A percentile compares a stretch with the other conserved stretches of the same genome.
phyloP scores from a whole-genome alignment of 2,797 vertebrate genomes.

The Pelodytes ibericus region DNA sequence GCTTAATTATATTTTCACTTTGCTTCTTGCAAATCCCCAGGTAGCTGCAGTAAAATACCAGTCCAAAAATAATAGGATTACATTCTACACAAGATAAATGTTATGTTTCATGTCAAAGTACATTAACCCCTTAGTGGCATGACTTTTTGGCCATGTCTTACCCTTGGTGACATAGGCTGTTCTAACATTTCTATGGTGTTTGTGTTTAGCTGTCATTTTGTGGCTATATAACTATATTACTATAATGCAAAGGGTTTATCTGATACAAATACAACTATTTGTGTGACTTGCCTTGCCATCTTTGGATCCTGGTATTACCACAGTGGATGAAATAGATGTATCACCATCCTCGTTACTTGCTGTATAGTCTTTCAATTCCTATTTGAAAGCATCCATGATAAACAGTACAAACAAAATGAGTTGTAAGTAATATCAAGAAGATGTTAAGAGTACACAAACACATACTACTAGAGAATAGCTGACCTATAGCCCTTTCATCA shows the following conservation, averaged over 20 bases:
- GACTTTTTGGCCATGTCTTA: too few species aligned
- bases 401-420: background rate
- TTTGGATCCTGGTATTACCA: conserved; percentile 61
- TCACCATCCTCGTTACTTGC: conserved; percentile 26
- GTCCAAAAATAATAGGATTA: background rate
- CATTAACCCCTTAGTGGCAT: background rate
- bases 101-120: background rate
- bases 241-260: background rate
- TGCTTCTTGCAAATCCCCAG: background rate
- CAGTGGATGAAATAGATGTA: conserved; percentile 3
- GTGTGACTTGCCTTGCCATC: conserved; percentile 60
- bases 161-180: too few species aligned
- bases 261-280: background rate
- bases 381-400: conserved; percentile 22
- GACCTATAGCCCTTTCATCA: too few species aligned
- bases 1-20: background rate
- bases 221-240: too few species aligned
- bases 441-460: too few species aligned
- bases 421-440: too few species aligned
- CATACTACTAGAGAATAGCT: too few species aligned
- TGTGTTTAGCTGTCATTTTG: too few species aligned
- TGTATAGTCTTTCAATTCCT: conserved; percentile 62
- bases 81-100: background rate
- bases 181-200: too few species aligned
- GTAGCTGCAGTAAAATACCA: background rate